Conservation (phyloP, 92 coral and sea anemone genomes). For the Epizoanthus scotinus region DNA sequence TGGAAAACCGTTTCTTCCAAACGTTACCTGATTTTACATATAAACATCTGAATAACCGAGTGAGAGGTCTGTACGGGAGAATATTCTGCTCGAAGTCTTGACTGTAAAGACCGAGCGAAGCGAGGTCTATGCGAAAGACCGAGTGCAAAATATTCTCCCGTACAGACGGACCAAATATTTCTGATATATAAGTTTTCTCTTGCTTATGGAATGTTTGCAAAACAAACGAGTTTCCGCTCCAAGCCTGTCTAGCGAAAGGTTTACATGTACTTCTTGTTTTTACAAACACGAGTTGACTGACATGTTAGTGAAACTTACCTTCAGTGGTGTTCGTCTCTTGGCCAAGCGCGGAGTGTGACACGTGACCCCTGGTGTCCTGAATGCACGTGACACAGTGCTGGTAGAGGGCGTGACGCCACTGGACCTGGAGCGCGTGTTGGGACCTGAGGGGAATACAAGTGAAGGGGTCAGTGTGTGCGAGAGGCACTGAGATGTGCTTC, state of each 20-base stretch:
- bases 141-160: too few species aligned
- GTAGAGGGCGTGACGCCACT: slow-evolving; percentile 15
- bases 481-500: slow-evolving; percentile 16
- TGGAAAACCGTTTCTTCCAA: slow-evolving; percentile 9
- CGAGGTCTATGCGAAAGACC: too few species aligned
- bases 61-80: too few species aligned
- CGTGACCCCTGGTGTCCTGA: slow-evolving; percentile 25
- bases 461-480: background rate
- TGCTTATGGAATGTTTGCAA: too few species aligned
- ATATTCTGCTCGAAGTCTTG: too few species aligned
- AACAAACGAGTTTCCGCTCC: too few species aligned
- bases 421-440: slow-evolving; percentile 20
- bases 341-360: slow-evolving; percentile 17
- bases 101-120: too few species aligned
- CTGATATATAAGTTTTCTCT: too few species aligned
- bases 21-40: slow-evolving; percentile 3
- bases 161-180: too few species aligned
- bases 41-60: too few species aligned
- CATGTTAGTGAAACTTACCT: slow-evolving; percentile 12
- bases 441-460: slow-evolving; percentile 9
- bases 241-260: too few species aligned
- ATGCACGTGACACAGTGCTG: slow-evolving; percentile 17
- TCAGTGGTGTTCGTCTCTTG: slow-evolving; percentile 24
- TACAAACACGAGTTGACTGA: slow-evolving; percentile 5
- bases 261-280: too few species aligned